Base-by-base conservation (phyloP, 2,888 invertebrate genomes). In the Galerucella pusilla region DNA sequence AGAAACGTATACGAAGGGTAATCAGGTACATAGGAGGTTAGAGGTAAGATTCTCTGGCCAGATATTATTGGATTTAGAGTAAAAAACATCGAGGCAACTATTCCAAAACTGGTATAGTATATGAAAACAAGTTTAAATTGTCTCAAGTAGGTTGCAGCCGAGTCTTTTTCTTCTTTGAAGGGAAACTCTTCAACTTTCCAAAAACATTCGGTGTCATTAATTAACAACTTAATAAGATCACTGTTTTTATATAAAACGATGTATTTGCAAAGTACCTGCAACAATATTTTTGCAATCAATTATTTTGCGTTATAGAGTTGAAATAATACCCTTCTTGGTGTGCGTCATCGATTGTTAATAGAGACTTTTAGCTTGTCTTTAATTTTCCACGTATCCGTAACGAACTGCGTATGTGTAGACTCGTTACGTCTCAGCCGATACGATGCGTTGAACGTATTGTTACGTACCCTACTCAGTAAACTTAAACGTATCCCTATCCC, bases 21-120 rank as follows among this genome's bases (percentile, higher is more conserved):
- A 6, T 71, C 71, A 12, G 71, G 71, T 45, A 71, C 45, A 20
- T 71, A 66, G 16, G 63, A 42, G 14, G 63, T 42, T n/a, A 63
- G 16, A n/a, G 63, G 63, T 42, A 63, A 10, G 63, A 63, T 63
- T 35, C 35, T 35, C 6, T 63, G 63, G n/a, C 16, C 35, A 16
- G 42, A 63, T 63, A 35, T 10, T 63, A 14, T 14, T 63, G n/a
- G 63, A 63, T 42, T n/a, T 10, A 63, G 20, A 7, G 14, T 35
- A 35, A 63, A 42, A 63, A 42, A 63, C 42, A 42, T 16, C 20
- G 57, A 57, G 0, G 57, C 16, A 57, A 57, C 6, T 20, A 16
- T 9, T 20, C 35, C 63, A 42, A 63, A 42, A 14, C 35, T n/a
- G 12, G 35, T 7, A 7, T 63, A 35, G n/a, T 42, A 63, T 42